Evolutionary conservation across 2,888 invertebrate species (phyloP), one percentile per base, ranked within the genome.

Genomic region (Venustoraphidia nigricollis): DNA sequence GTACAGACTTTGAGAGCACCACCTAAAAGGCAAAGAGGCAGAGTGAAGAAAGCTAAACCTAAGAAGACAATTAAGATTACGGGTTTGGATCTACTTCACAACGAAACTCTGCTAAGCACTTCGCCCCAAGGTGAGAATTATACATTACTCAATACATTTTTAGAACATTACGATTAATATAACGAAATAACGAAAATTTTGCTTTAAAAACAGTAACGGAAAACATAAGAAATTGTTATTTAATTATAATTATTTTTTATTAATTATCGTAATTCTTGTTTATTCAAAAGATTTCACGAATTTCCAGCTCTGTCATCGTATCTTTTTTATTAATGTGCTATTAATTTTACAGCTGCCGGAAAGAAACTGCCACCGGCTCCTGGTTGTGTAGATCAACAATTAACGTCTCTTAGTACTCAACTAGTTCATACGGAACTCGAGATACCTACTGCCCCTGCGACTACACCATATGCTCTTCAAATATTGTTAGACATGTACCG

Each of bases 301-400:
- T 27, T 27, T 27, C 27, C 6, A 27, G 27, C 6, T 27, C 27
- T 27, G 17, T 27, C 27, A 27, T 27, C 27, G 27, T 27, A 27
- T 27, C 6, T 27, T 27, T 27, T 3, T 27, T 6, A 27, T 27
- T 27, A 27, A 27, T 27, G 27, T 27, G 3, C 3, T 27, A 27
- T 27, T 48, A 44, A 51, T 46, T 52, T 57, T 56, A 13, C 53
- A 62, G 73, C 76, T 44, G 70, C 73, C 58, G 78, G 81, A 9
- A 81, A 81, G 60, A 82, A 81, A 64, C 72, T 84, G 53, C 88
- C 88, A 38, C 88, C 91, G 35, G 91, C 91, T 43, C 91, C 90
- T 9, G 93, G 93, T 47, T 90, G 90, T 63, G 87, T 93, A 50
- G 92, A 90, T 66, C 91, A 92, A 64, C 89, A 91, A 56, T 69